Conservation (phyloP, 1,140 invertebrate genomes). For the Thaumetopoea pityocampa region DNA sequence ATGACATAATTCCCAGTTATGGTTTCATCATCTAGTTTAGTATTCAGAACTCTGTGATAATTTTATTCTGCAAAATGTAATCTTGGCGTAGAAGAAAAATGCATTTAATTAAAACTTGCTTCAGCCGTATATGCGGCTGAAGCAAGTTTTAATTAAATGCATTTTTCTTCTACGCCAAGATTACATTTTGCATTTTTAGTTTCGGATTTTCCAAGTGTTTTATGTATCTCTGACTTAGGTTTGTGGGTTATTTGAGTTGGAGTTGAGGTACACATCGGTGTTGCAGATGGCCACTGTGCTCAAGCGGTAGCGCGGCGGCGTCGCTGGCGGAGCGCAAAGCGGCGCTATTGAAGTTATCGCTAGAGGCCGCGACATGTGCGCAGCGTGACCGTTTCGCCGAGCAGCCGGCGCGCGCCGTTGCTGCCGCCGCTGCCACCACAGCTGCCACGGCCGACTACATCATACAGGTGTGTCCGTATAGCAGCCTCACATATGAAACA, state of each 20-base stretch:
- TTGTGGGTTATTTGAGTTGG: slow-evolving; percentile 5
- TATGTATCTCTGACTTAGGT: too few species aligned
- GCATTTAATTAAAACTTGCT: too few species aligned
- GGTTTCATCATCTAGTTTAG: too few species aligned
- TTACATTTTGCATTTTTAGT: too few species aligned
- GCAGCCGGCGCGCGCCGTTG: slow-evolving; percentile 84
- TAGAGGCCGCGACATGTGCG: slow-evolving; percentile 91
- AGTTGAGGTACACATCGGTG: background rate
- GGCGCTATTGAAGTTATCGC: slow-evolving; percentile 84
- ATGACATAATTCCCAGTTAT: too few species aligned
- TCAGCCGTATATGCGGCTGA: too few species aligned
- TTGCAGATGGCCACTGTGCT: slow-evolving; percentile 32
- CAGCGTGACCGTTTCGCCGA: slow-evolving; percentile 92
- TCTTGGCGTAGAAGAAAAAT: too few species aligned
- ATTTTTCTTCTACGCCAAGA: too few species aligned
- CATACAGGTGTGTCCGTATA: slow-evolving; percentile 78
- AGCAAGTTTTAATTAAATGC: too few species aligned
- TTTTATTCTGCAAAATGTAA: too few species aligned
- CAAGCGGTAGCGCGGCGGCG: slow-evolving; percentile 76
- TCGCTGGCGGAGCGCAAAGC: slow-evolving; percentile 78
- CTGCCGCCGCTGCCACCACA: slow-evolving; percentile 82
- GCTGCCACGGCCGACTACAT: slow-evolving; percentile 89
- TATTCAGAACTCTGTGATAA: too few species aligned
- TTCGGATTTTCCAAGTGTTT: too few species aligned
- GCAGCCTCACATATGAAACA: background rate